Percentiles rank a stretch among this genome's conserved stretches.
These are phyloP conservation scores for Micrasema longulum DNA, from an alignment of 1,140 invertebrate genomes.

Conservation along the genomic window DNA sequence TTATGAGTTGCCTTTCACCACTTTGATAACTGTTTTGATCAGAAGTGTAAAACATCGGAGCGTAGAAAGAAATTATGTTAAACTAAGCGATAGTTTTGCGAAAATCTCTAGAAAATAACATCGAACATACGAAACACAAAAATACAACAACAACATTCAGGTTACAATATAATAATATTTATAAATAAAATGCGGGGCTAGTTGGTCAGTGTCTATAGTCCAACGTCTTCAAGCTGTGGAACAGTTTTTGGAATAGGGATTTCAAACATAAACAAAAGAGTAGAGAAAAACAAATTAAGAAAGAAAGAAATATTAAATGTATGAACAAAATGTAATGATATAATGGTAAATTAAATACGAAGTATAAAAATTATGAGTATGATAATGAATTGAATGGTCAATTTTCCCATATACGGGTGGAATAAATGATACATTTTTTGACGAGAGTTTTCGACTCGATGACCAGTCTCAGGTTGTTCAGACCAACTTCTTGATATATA, in stretches of 20 bases:
- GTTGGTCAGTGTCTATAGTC: background rate
- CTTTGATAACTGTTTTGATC: background rate
- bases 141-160: conserved; percentile 29
- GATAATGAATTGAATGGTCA: background rate
- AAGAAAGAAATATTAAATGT: background rate
- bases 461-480: too few species aligned
- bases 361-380: background rate
- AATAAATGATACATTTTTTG: background rate
- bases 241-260: conserved; percentile 8
- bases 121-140: conserved; percentile 29
- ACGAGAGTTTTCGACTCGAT: too few species aligned
- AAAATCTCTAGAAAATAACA: conserved; percentile 33
- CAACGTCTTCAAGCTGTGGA: conserved; percentile 17
- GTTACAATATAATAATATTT: conserved; percentile 10
- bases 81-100: conserved; percentile 30
- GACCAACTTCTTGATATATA: too few species aligned
- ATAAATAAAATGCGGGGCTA: background rate
- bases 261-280: background rate
- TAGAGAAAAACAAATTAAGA: background rate
- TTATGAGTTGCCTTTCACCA: background rate
- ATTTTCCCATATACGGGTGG: background rate
- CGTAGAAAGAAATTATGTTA: background rate
- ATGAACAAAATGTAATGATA: background rate
- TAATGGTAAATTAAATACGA: background rate
- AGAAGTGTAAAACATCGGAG: conserved; percentile 16